Conservation (phyloP, 2,113 vertebrate genomes). For the Choloepus hoffmanni region DNA sequence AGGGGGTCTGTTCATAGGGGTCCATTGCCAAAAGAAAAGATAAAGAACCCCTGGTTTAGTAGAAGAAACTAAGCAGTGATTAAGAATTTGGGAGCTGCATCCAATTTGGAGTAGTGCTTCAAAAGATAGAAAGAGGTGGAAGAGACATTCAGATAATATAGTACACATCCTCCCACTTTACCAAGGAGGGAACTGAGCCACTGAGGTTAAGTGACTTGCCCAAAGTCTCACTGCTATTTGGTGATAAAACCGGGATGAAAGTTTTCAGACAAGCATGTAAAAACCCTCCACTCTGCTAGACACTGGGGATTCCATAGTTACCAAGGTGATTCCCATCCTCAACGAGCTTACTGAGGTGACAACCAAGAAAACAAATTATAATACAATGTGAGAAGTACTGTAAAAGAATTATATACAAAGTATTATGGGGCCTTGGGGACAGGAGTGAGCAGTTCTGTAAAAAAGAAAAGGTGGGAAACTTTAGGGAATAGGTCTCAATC, state of each 20-base stretch:
- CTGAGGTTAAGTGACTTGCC: slow-evolving; percentile 19
- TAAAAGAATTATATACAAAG: slow-evolving; percentile 10
- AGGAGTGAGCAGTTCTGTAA: neutral
- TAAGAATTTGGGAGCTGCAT: slow-evolving; percentile 61
- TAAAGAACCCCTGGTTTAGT: slow-evolving; percentile 35
- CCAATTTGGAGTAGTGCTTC: slow-evolving; percentile 13
- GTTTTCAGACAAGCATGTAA: slow-evolving; percentile 13
- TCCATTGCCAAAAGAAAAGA: slow-evolving; percentile 8
- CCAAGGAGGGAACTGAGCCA: neutral
- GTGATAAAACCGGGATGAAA: slow-evolving; percentile 27
- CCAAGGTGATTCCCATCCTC: neutral
- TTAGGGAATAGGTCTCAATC: slow-evolving; percentile 29
- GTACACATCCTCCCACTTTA: slow-evolving; percentile 31
- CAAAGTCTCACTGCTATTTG: slow-evolving; percentile 21
- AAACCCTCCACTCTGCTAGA: neutral
- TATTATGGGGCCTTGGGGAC: neutral
- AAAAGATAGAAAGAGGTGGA: slow-evolving; percentile 58
- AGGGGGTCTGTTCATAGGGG: neutral
- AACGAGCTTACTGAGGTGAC: neutral
- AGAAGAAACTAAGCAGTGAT: slow-evolving; percentile 26
- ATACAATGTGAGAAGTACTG: neutral
- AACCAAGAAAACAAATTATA: slow-evolving; percentile 32
- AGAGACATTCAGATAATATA: slow-evolving; percentile 24
- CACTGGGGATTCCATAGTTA: slow-evolving; percentile 8
- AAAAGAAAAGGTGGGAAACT: neutral